Conservation (phyloP, 2,113 vertebrate species). For the Vulpes ferrilata region DNA sequence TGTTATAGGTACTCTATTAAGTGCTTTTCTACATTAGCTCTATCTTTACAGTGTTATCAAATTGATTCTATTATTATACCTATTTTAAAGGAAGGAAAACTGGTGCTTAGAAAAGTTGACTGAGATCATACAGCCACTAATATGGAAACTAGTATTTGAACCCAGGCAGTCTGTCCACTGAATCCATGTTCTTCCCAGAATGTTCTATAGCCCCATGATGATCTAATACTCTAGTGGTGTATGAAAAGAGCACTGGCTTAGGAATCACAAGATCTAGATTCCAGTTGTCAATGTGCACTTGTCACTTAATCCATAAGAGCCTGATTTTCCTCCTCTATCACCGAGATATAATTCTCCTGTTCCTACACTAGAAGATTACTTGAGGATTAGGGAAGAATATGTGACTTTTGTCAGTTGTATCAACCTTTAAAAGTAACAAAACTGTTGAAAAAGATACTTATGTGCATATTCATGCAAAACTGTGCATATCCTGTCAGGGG, state of each 20-base stretch:
- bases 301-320: not conserved
- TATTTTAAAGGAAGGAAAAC: constrained; percentile 23
- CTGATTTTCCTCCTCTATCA: not conserved
- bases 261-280: not conserved
- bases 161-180: not conserved
- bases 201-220: not conserved
- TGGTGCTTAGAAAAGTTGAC: not conserved
- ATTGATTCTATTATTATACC: not conserved
- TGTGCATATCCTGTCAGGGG: not conserved
- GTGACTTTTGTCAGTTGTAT: not conserved
- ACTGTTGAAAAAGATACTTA: not conserved
- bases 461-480: not conserved
- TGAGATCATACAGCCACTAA: not conserved
- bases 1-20: not conserved
- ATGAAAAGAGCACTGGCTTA: not conserved
- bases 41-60: not conserved
- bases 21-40: not conserved
- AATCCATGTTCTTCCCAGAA: not conserved
- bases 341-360: not conserved
- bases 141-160: not conserved
- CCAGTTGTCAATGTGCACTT: not conserved
- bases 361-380: not conserved
- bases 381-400: constrained; percentile 36
- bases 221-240: not conserved
- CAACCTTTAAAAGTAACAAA: not conserved